These are phyloP conservation scores for Magallana ariakensis DNA, from an alignment of 1,140 invertebrate genomes.

Conservation along the genomic window DNA sequence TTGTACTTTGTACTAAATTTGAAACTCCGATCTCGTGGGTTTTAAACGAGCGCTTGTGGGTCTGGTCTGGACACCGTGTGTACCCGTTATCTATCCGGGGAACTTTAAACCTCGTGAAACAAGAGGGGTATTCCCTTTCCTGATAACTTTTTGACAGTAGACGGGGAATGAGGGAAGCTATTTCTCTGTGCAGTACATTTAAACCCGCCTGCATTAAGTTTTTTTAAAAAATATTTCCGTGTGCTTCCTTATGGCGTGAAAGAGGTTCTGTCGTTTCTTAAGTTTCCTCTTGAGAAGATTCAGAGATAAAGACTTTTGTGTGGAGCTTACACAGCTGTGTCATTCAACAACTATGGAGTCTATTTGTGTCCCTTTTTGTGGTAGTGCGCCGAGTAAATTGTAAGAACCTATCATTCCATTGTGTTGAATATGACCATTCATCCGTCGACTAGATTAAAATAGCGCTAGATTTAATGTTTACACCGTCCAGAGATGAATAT, in stretches of 20 bases:
- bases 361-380: background rate
- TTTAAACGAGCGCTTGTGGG: no score
- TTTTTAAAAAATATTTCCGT: background rate
- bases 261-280: background rate
- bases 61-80: no score
- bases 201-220: background rate
- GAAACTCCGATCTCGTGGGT: no score
- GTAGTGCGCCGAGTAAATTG: background rate
- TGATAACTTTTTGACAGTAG: conserved; percentile 1
- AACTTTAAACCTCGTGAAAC: conserved; percentile 9
- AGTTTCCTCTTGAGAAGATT: conserved; percentile 24
- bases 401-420: background rate
- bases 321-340: background rate
- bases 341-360: conserved; percentile 15
- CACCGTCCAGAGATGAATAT: background rate
- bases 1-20: background rate
- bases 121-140: background rate
- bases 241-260: background rate
- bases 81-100: background rate
- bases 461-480: background rate
- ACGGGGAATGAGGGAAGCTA: background rate
- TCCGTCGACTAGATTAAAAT: background rate
- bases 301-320: background rate
- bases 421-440: conserved; percentile 2
- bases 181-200: background rate